Base-by-base conservation (phyloP, 2,797 vertebrate species). In the Macroramphosus scolopax region DNA sequence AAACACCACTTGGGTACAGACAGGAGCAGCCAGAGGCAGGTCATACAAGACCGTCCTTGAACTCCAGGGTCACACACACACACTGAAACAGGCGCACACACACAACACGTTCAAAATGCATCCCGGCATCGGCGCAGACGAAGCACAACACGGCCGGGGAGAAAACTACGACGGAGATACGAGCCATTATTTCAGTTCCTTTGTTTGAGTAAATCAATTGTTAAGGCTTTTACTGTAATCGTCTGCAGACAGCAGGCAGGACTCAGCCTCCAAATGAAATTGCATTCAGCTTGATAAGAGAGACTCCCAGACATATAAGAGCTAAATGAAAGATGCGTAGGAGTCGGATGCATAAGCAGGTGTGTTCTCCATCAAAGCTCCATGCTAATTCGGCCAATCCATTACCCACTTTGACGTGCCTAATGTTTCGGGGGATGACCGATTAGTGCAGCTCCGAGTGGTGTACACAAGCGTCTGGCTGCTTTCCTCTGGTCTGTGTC, bases 1-100 rank as follows among this genome's bases (percentile, higher is more conserved):
- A 91, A 89, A 90, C 61, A 81, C 82, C 84, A 82, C 88, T 77
- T 81, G 87, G 85, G 87, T 85, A 77, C 81, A 82, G 77, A 79
- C 73, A 63, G 69, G 70, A 84, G 83, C 82, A 86, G 86, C 87
- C 83, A 83, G 83, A 85, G 86, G 90, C 87, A 72, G 64, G 68
- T 63, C 64, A 75, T 70, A 74, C 62, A 81, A 77, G 79, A 69
- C 70, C 80, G 89, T 88, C 89, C 90, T 90, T 90, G 88, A 90
- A 87, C 88, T 86, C 63, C 32, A 22, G 63, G 76, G 77, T 81
- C 72, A 75, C 38, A n/a, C n/a, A n/a, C n/a, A 75, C 70, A 57
- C 53, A 62, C 65, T 63, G 32, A 40, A 49, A 52, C 54, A 61
- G 4, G 2, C 7, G n/a, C 14, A 12, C 24, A 31, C 22, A 13